Base-by-base conservation (phyloP, 2,113 vertebrate genomes). In the Xyrauchen texanus region DNA sequence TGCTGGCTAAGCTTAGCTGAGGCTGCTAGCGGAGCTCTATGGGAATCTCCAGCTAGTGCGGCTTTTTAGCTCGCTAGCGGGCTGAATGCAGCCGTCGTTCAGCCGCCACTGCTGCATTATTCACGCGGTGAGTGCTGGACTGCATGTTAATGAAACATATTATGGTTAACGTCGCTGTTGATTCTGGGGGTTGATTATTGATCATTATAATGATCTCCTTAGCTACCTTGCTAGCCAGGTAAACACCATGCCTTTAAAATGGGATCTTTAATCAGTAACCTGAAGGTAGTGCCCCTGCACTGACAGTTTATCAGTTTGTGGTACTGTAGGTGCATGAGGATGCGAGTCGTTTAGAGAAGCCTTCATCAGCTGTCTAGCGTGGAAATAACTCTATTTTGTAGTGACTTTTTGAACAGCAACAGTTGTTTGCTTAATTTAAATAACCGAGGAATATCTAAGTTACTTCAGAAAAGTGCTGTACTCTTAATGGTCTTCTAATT, bases 1-100 rank as follows among this genome's bases (percentile, higher is more conserved):
- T 34, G 3, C 21, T 82, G 74, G 67, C 72, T 79, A 76, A 76
- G 61, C 55, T 62, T 66, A 79, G 82, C 80, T 52, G 16, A 57
- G 42, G n/a, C 34, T 63, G 53, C 79, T 68, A 67, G 63, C n/a
- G 67, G 61, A 65, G 49, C 72, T 71, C 61, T 49, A 61, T 79
- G 74, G 62, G 46, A 65, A 76, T 65, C 42, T 65, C 47, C 62
- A 63, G 21, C 21, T 62, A 42, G 81, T 72, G 68, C 69, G 72
- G 77, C 77, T 62, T 53, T 34, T 15, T 80, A 49, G 16, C 78
- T 83, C 47, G 81, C 55, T 68, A 77, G 63, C 68, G 57, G 53
- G 13, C 72, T 68, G 44, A 34, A 53, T 80, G 72, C 76, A 81
- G 45, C 6, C 62, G 16, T 73, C 44, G 11, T 76, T 76, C 74